Conservation (phyloP, 1,140 invertebrate genomes). For the Pararge aegeria region DNA sequence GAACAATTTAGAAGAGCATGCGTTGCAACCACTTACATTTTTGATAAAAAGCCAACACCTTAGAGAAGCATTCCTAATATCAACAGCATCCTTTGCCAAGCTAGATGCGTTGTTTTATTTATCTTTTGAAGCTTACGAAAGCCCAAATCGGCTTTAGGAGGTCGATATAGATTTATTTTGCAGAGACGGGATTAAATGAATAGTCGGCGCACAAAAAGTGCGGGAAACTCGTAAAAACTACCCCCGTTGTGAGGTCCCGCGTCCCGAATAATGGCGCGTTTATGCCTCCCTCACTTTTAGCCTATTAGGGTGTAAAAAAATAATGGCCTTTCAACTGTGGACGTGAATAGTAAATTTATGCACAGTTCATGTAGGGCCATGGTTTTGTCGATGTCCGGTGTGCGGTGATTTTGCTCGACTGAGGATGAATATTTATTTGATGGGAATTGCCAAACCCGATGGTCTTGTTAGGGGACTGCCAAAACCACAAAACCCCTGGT, state of each 20-base stretch:
- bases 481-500: too few species aligned
- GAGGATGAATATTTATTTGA: too few species aligned
- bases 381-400: too few species aligned
- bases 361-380: neutral
- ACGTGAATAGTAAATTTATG: slow-evolving; percentile 6
- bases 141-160: neutral
- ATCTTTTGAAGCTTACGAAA: neutral
- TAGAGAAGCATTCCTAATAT: too few species aligned
- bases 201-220: neutral
- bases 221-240: slow-evolving; percentile 2
- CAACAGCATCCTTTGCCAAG: too few species aligned
- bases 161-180: neutral
- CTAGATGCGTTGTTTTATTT: neutral
- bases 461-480: too few species aligned
- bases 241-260: neutral
- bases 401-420: too few species aligned
- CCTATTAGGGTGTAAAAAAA: slow-evolving; percentile 1
- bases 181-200: neutral
- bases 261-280: neutral
- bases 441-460: too few species aligned
- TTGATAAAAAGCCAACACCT: too few species aligned
- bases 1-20: too few species aligned
- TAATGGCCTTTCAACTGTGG: neutral
- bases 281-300: neutral
- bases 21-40: too few species aligned